Base-by-base conservation (phyloP, 1,140 invertebrate species). In the Conopomorpha cramerella region DNA sequence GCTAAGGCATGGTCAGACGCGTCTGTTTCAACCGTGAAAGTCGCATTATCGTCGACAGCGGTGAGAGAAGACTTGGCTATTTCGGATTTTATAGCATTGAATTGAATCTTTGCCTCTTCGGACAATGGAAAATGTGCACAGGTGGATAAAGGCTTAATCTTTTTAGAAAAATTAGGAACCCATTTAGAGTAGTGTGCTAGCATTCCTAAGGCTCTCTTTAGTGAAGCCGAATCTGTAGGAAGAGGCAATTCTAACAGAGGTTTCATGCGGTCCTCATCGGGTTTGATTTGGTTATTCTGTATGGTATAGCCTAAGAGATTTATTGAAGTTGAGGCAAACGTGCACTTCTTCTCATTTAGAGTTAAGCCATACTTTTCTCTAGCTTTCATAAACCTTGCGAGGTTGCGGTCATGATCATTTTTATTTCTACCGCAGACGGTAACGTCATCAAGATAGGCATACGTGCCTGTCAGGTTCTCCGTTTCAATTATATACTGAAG, bases 21-120 rank as follows among this genome's bases (percentile, higher is more conserved):
- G 44, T 79, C 77, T 0, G 57, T 68, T 4, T 59, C 55, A 6
- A 79, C 40, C 0, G 62, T 55, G 32, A 70, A 72, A 0, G 44
- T 51, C 13, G 16, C 25, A 1, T 27, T 36, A 6, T 30, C 15
- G 26, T 39, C 23, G 3, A 39, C 43, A 16, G 34, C 35, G 1
- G 10, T 10, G 11, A 43, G n/a, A 6, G 25, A 13, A 19, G 36
- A 29, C 18, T 43, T 46, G 7, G 29, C 23, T 3, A 46, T 36
- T 0, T 38, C 36, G 3, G 14, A 11, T 17, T 46, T 45, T 6
- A 40, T 10, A 11, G 25, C 19, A 8, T 45, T 12, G 29, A 43
- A 47, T 10, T 7, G 2, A 7, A 3, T 11, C 6, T 6, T 10
- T 7, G 8, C 30, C 16, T 32, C 3, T 16, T 15, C 3, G 7